phyloP scores from a whole-genome alignment of 2,113 vertebrate genomes.

The Callocephalon fimbriatum region DNA sequence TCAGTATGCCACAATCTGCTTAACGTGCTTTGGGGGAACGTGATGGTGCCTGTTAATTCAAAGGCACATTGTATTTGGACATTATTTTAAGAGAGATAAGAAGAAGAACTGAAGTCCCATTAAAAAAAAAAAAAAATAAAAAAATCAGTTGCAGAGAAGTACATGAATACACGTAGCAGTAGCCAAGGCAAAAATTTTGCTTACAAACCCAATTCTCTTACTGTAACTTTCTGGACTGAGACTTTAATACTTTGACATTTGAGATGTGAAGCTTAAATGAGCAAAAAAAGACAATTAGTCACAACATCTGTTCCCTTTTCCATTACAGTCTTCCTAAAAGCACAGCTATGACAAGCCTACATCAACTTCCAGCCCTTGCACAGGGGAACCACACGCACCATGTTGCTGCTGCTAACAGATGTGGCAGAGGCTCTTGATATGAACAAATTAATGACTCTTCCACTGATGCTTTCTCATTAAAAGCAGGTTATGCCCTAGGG shows the following conservation, averaged over 20 bases:
- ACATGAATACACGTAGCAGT: not conserved
- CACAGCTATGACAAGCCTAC: not conserved
- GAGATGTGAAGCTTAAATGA: not conserved
- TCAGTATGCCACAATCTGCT: accelerated
- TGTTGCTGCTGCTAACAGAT: not conserved
- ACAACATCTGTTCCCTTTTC: not conserved
- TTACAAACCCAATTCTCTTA: not conserved
- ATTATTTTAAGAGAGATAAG: not conserved
- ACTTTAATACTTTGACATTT: not conserved
- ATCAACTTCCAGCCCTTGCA: not conserved
- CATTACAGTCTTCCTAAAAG: not conserved
- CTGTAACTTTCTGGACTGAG: not conserved
- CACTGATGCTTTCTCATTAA: not conserved
- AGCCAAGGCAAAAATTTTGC: not conserved
- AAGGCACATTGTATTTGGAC: not conserved
- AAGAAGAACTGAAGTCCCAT: not conserved
- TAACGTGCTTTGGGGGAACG: not conserved
- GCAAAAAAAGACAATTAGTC: not conserved
- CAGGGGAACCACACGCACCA: not conserved
- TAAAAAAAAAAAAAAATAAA: too few species aligned
- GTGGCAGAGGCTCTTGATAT: not conserved
- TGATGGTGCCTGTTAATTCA: not conserved
- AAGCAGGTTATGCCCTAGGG: not conserved
- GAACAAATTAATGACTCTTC: not conserved
- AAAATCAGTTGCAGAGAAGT: not conserved